A percentile compares a stretch with the other conserved stretches of the same genome.
phyloP scores from a whole-genome alignment of 23 tunicate species.

The Styela plicata region DNA sequence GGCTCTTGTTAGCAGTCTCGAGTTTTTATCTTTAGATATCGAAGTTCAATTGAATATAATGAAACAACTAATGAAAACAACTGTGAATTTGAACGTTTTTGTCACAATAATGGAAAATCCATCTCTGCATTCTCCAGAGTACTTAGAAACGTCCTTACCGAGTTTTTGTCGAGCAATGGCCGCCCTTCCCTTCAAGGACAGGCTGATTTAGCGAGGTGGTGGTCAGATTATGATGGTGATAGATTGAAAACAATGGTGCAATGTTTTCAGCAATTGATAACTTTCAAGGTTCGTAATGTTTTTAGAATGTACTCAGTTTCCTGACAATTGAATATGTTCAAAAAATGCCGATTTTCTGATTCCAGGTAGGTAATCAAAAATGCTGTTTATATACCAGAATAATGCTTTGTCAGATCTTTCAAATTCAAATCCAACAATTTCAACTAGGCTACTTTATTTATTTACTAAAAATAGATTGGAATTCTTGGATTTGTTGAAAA shows the following conservation, averaged over 20 bases:
- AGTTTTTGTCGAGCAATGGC: slow-evolving; percentile 48
- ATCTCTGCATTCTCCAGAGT: slow-evolving; percentile 54
- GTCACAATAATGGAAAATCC: slow-evolving; percentile 70
- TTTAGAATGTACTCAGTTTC: no score
- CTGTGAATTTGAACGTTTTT: slow-evolving; percentile 57
- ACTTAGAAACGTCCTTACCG: slow-evolving; percentile 48
- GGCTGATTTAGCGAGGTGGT: slow-evolving; percentile 56
- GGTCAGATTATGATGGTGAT: slow-evolving; percentile 46
- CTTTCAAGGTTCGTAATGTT: slow-evolving; percentile 58
- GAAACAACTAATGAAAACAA: slow-evolving; percentile 10
- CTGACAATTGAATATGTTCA: no score
- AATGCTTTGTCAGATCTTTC: no score
- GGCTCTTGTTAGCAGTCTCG: slow-evolving; percentile 40
- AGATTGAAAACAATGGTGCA: slow-evolving; percentile 45
- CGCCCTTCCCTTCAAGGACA: slow-evolving; percentile 42
- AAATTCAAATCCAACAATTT: no score
- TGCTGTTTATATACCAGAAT: no score
- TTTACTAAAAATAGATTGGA: no score
- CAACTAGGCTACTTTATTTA: no score
- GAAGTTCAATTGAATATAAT: slow-evolving; percentile 30
- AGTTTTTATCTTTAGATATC: slow-evolving; percentile 25
- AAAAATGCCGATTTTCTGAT: no score
- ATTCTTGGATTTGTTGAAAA: no score
- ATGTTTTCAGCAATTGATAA: slow-evolving; percentile 74
- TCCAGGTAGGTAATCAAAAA: no score